Base-by-base conservation (phyloP, 1,140 invertebrate genomes). In the Amyelois transitella region DNA sequence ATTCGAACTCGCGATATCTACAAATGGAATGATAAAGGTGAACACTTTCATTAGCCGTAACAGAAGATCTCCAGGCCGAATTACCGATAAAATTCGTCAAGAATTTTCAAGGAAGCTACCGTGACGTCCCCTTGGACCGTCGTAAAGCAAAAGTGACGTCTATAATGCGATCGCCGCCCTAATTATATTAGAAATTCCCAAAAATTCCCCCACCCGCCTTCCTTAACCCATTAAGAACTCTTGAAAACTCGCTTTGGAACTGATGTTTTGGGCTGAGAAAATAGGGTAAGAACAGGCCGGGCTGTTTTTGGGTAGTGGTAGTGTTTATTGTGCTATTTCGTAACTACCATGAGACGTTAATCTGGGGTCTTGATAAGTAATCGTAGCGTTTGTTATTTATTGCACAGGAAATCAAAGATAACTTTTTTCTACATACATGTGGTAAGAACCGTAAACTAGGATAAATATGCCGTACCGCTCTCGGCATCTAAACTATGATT, bases 141-240 rank as follows among this genome's bases (percentile, higher is more conserved):
- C 69, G 76, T 77, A 79, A 81, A 83, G 69, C 66, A 79, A 76
- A 77, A 82, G 69, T 82, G 81, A 82, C 79, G 62, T 68, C 74
- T 61, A 65, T 81, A 81, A 82, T 77, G 77, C 77, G 77, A 82
- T 82, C 69, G 56, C 63, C 67, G 45, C 73, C 74, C 72, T 85
- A 82, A 85, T 82, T 82, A 81, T 75, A 74, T 68, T 61, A 49
- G 66, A 85, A 82, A 77, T 81, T 80, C 62, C 69, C 76, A 80
- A 81, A 85, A 85, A 85, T 82, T 74, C 65, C 60, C 14, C 56
- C 58, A 57, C 51, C 66, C 70, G 62, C 66, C 58, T 63, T 66
- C 72, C 67, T 76, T 79, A 81, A 82, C 79, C 81, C 77, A 85
- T 85, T 85, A 82, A 71, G 55, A 75, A 77, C 62, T 81, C 72